Percentiles rank a stretch among this genome's conserved stretches.
phyloP scores from a whole-genome alignment of 2,797 vertebrate genomes.

The Emys orbicularis region DNA sequence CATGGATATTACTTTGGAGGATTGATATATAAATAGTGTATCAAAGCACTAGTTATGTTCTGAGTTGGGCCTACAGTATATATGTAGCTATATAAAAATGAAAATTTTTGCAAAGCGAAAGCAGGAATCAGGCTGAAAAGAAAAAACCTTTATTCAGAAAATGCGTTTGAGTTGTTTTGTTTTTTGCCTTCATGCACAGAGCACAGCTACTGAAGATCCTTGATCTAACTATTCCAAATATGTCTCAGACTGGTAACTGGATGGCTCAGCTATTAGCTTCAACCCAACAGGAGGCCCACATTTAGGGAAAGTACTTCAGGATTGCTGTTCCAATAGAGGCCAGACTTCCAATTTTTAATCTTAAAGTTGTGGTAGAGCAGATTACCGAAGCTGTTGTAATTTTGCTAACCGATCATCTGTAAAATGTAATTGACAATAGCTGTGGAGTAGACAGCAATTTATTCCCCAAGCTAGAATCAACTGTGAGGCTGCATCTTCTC shows the following conservation, averaged over 20 bases:
- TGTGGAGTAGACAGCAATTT: background rate
- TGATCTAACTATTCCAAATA: background rate
- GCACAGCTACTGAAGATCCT: background rate
- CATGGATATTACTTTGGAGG: background rate
- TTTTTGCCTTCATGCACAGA: background rate
- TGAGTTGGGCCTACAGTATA: background rate
- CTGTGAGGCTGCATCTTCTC: conserved; percentile 12
- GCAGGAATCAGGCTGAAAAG: background rate
- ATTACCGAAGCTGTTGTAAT: background rate
- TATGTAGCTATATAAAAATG: background rate
- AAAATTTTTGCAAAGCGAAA: background rate
- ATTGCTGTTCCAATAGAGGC: background rate
- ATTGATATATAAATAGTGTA: background rate
- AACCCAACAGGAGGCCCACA: background rate
- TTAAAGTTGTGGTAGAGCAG: background rate
- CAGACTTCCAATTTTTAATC: background rate
- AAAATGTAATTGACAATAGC: background rate
- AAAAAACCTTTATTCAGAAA: background rate
- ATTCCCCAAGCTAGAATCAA: background rate
- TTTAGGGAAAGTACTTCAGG: background rate
- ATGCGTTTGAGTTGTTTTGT: background rate
- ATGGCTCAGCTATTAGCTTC: background rate
- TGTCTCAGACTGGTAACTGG: background rate
- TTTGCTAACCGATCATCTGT: conserved; percentile 3
- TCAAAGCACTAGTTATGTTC: background rate